Conservation (phyloP, 1,140 invertebrate species). For the Euborellia annulipes region DNA sequence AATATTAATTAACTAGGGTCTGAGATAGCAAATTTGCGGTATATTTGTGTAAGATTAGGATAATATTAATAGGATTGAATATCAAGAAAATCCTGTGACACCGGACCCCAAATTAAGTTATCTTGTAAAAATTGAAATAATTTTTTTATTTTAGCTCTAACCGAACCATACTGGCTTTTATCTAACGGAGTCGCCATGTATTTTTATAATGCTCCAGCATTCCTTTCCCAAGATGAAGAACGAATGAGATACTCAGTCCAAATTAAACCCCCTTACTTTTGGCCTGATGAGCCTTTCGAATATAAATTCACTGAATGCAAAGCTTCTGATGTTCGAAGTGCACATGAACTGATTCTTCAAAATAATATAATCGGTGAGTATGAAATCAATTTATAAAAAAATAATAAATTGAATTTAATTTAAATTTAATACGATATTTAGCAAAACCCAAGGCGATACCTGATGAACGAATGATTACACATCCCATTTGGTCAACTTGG, state of each 20-base stretch:
- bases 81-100: no score
- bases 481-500: conserved; percentile 90
- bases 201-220: conserved; percentile 46
- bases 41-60: no score
- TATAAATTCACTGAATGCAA: conserved; percentile 42
- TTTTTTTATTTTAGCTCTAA: no score
- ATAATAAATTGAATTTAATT: no score
- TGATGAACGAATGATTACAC: conserved; percentile 48
- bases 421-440: no score
- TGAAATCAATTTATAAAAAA: no score
- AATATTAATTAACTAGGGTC: no score
- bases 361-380: no score
- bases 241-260: conserved; percentile 32
- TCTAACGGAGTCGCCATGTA: conserved; percentile 46
- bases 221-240: conserved; percentile 51
- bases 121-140: no score
- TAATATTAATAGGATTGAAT: no score
- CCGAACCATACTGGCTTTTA: conserved; percentile 62
- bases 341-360: conserved; percentile 43
- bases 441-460: conserved; percentile 46
- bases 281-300: conserved; percentile 12
- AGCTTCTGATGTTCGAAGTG: conserved; percentile 32
- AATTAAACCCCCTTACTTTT: conserved; percentile 30
- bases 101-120: no score
- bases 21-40: no score